Base-by-base conservation (phyloP, 1,140 invertebrate genomes). In the Drosophila kanapiae region DNA sequence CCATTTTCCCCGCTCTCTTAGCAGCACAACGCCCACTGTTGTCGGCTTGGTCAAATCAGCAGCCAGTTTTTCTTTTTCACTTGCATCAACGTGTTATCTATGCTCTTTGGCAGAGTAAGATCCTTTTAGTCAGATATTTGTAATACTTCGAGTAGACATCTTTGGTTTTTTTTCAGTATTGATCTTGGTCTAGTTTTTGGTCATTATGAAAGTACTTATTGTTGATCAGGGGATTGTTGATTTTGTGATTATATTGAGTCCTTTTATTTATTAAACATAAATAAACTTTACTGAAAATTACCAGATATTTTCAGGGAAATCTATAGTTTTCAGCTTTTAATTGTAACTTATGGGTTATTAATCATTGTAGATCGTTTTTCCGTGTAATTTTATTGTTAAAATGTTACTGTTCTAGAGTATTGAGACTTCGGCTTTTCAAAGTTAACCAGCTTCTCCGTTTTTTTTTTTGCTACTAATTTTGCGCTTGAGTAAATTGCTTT, bases 401-500 rank as follows among this genome's bases (percentile, higher is more conserved):
- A 10, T 1, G 9, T 31, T 14, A 6, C 29, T 51, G 5, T 37
- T 37, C 11, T 35, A 9, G 61, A 10, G 65, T 51, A 68, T 68
- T 65, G 60, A 49, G 65, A 61, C 38, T 69, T 71, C 80, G 65
- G 38, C 47, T 43, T 16, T 8, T 23, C 13, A 29, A 13, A 16
- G 33, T 7, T n/a, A 33, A 69, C 76, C 45, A 58, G 54, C 37
- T 85, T 61, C n/a, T 8, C 37, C 31, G 18, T 69, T 7, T 29
- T 35, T 65, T 75, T 75, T 77, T 77, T 59, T 13, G 77, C 78
- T 88, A 75, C 85, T 88, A 90, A 88, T 88, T 88, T 88, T 90
- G 47, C 81, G 81, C 80, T 85, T 90, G 84, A 78, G 74, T 88
- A 90, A 90, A 88, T 90, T 90, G 84, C 78, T 90, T 53, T 76